A percentile compares a stretch with the other conserved stretches of the same genome.
phyloP scores from a whole-genome alignment of 2,113 vertebrate species.

The Protobothrops flavoviridis region DNA sequence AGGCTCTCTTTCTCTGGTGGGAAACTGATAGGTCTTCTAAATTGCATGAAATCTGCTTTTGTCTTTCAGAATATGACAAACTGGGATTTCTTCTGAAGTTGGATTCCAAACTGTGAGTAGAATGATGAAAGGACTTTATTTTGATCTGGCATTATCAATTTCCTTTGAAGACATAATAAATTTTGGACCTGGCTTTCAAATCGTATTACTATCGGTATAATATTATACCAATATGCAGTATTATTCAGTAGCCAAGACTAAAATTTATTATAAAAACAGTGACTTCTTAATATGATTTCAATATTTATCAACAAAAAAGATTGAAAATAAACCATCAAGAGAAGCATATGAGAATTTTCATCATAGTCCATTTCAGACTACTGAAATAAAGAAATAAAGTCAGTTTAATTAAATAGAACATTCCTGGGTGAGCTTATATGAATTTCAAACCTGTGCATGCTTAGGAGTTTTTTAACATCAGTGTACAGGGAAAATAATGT shows the following conservation, averaged over 20 bases:
- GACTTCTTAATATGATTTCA: neutral
- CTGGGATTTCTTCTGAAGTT: conserved; percentile 93
- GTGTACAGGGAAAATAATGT: neutral
- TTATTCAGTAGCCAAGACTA: neutral
- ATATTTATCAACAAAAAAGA: neutral
- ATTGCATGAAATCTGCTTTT: conserved; percentile 58
- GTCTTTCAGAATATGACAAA: conserved; percentile 89
- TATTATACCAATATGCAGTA: neutral
- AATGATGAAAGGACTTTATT: conserved; percentile 29
- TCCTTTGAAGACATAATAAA: conserved; percentile 11
- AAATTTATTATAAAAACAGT: neutral
- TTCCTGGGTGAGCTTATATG: neutral
- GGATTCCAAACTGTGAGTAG: conserved; percentile 94
- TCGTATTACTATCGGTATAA: neutral
- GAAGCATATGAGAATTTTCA: neutral
- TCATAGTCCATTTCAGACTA: neutral
- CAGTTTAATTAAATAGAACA: neutral
- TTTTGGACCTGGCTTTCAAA: neutral
- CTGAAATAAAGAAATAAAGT: neutral
- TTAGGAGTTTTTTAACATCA: neutral
- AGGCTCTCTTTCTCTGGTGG: neutral
- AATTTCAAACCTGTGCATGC: neutral
- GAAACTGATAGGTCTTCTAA: conserved; percentile 31
- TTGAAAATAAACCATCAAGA: neutral
- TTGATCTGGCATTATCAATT: conserved; percentile 15